Evolutionary conservation across 2,888 invertebrate genomes (phyloP).

Genomic region (Blomia tropicalis): DNA sequence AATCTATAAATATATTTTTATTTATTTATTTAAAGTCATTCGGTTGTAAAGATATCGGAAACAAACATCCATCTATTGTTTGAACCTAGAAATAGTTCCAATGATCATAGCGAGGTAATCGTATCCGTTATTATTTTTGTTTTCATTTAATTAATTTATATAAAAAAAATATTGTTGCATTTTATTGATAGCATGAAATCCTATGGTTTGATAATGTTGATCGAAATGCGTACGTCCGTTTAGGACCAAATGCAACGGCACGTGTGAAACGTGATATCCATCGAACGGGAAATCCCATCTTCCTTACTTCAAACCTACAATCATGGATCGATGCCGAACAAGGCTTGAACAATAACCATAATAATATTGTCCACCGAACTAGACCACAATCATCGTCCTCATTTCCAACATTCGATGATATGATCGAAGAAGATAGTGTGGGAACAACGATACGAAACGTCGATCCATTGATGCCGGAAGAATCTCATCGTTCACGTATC

Average conservation of each 20-base stretch:
- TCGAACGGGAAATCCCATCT: background rate
- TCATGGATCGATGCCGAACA: constrained; percentile 23
- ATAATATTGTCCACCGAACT: background rate
- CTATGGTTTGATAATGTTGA: constrained; percentile 17
- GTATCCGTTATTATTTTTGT: background rate
- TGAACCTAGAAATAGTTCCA: constrained; percentile 7
- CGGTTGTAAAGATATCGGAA: constrained; percentile 5
- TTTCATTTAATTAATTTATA: background rate
- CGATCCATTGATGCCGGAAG: background rate
- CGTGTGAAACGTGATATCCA: constrained; percentile 5
- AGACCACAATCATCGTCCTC: background rate
- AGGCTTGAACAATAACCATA: background rate
- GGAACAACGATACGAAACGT: background rate
- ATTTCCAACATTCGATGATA: background rate
- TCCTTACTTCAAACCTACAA: constrained; percentile 25
- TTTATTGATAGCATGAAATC: constrained; percentile 11
- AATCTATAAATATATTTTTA: no score
- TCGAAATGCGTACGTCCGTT: constrained; percentile 19
- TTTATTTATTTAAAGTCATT: background rate
- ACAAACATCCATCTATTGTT: background rate
- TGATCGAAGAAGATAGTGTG: background rate
- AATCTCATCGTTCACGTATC: background rate
- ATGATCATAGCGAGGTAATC: background rate
- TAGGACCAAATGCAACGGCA: constrained; percentile 4
- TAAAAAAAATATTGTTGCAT: background rate